Evolutionary conservation across 1,140 invertebrate species (phyloP), one percentile per base, ranked within the genome.

Genomic region (Drosophila aff.): DNA sequence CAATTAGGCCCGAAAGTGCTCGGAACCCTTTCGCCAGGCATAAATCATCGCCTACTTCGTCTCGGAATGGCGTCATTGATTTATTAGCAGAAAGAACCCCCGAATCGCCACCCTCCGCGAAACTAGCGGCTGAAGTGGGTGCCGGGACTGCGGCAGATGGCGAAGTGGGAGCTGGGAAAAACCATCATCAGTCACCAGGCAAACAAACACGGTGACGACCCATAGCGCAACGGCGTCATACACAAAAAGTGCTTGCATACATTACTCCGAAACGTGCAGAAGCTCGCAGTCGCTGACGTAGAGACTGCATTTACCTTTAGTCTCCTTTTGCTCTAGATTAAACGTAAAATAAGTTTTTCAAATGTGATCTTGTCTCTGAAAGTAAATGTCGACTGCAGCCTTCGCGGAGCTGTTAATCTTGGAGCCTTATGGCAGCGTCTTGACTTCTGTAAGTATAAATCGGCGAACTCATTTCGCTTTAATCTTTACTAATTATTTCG

Each of bases 111-210:
- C 60, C 38, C 59, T 10, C 11, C 21, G 13, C 33, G 60, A 65
- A 68, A 28, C 43, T 16, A 66, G 43, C 23, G 31, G 15, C 44
- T 23, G 13, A 28, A 31, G 23, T 50, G 46, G 49, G 31, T 31
- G 11, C 49, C 13, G 50, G 67, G 43, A 49, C n/a, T 31, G 44
- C 10, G 21, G 16, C 38, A 40, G 55, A 58, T 23, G 55, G 31
- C 8, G 13, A 28, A 31, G 23, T 50, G 46, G 49, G 31, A 38
- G 11, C 49, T n/a, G 50, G 67, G 43, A 49, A 40, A 55, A 79
- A 63, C 68, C 84, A 80, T 85, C 85, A 91, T 90, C 79, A 85
- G 75, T 89, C 85, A 89, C 55, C 68, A 75, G 76, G 61, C 85
- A 90, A 85, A 82, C 86, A 84, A 85, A 82, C 68, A 81, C 55